phyloP scores from a whole-genome alignment of 2,888 invertebrate species.

The Apomyelois bistriatella region DNA sequence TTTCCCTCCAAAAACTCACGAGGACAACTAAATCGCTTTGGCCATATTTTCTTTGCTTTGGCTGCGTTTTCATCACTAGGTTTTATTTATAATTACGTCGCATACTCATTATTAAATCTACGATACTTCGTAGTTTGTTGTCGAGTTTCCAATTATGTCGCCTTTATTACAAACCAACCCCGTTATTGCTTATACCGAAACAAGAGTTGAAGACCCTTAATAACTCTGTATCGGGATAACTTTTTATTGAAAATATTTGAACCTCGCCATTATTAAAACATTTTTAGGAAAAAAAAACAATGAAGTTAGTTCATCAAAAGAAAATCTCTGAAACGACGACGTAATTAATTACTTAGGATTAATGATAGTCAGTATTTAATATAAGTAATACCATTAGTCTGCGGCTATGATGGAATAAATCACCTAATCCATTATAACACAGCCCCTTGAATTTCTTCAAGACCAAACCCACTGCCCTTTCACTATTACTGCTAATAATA shows the following conservation, averaged over 20 bases:
- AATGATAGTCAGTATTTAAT: no score
- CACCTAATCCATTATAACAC: not conserved
- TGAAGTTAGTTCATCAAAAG: not conserved
- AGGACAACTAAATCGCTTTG: no score
- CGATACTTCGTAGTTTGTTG: no score
- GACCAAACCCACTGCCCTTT: not conserved
- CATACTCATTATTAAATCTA: no score
- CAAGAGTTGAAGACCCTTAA: not conserved
- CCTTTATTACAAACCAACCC: no score
- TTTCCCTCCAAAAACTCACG: no score
- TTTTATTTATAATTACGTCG: no score
- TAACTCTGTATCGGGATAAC: not conserved
- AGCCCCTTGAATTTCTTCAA: not conserved
- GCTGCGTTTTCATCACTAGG: not conserved
- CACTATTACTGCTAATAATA: not conserved
- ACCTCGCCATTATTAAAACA: not conserved
- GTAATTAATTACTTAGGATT: no score
- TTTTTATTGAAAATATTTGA: not conserved
- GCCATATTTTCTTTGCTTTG: no score
- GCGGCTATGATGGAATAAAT: not conserved
- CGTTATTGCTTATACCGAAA: no score
- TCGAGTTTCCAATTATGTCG: no score
- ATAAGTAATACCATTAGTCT: no score
- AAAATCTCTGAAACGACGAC: not conserved
- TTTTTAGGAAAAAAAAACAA: not conserved